These are phyloP conservation scores for Heteromyza rotundicornis DNA, from an alignment of 2,888 invertebrate species.

Conservation along the genomic window DNA sequence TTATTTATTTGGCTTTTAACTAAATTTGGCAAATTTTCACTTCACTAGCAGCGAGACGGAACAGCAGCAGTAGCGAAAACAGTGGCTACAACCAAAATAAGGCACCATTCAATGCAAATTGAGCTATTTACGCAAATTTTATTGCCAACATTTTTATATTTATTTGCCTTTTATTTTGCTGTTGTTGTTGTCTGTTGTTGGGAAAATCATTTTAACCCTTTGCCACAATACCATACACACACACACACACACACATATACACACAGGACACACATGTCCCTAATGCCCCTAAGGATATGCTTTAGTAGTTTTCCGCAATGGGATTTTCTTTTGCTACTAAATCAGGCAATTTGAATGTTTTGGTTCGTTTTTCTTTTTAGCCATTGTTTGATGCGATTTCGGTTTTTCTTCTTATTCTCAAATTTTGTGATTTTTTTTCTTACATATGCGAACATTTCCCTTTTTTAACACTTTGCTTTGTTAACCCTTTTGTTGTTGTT, in stretches of 20 bases:
- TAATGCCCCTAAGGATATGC: constrained; percentile 2
- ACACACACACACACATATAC: constrained; percentile 4
- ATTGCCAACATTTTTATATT: constrained; percentile 55
- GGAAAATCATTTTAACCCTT: constrained; percentile 21
- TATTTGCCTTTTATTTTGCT: constrained; percentile 29
- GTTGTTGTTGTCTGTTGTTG: background rate
- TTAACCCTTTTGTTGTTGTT: constrained; percentile 4
- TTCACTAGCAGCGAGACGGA: constrained; percentile 19
- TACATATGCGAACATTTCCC: too few species aligned
- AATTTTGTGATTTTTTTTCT: background rate
- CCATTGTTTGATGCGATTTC: background rate
- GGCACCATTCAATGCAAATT: constrained; percentile 53
- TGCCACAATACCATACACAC: background rate
- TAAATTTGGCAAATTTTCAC: constrained; percentile 54
- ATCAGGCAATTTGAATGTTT: constrained; percentile 47
- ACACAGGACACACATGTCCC: constrained; percentile 5
- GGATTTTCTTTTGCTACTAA: constrained; percentile 41
- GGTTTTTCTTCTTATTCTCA: background rate
- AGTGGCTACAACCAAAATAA: constrained; percentile 35
- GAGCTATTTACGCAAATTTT: constrained; percentile 60
- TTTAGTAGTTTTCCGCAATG: constrained; percentile 4
- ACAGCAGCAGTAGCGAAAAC: constrained; percentile 9
- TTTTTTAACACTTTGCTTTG: background rate
- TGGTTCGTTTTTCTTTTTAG: constrained; percentile 21
- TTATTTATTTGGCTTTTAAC: constrained; percentile 33